Evolutionary conservation across 2,113 vertebrate genomes (phyloP), one percentile per base, ranked within the genome.

Genomic region (Cyanistes caeruleus): DNA sequence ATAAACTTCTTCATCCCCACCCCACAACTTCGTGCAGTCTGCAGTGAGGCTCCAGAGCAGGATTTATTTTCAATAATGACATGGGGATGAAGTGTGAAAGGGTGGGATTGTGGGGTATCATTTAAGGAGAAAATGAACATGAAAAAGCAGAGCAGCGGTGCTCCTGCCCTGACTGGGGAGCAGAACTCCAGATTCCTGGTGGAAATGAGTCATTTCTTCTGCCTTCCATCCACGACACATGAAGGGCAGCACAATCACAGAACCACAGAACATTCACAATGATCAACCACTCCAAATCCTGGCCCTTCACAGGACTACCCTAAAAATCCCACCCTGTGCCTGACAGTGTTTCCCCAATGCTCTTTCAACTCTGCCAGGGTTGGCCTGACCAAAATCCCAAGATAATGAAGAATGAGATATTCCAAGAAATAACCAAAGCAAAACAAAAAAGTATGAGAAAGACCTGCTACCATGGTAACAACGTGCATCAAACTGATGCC

Each of bases 371-470:
- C 39, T 35, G 46, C 16, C 24, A 53, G 53, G 6, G 7, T 25
- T 39, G 39, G 6, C 14, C 39, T 53, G 53, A 13, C 24, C 46
- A 53, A 74, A 65, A 22, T 24, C 28, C 59, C 51, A 51, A 49
- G 75, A 41, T 81, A 55, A 88, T 80, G 51, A 88, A 84, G 18
- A 79, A 49, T 15, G 76, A 48, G 35, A 63, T 49, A 93, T 72
- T 76, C 82, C 7, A 33, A 80, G 85, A 91, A 63, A 93, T 22
- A 89, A 88, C 23, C 48, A 84, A 94, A 74, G 3, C 79, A 89
- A 93, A 94, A 73, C 55, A 87, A 76, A 73, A 73, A 94, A 87
- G 31, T 48, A 20, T 51, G 60, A 91, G 73, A 84, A 95, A 78
- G 55, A 49, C 20, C 24, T 51, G 92, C 94, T 20, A 7, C 65